Base-by-base conservation (phyloP, 2,888 invertebrate species). In the Ceratothoa steindachneri region DNA sequence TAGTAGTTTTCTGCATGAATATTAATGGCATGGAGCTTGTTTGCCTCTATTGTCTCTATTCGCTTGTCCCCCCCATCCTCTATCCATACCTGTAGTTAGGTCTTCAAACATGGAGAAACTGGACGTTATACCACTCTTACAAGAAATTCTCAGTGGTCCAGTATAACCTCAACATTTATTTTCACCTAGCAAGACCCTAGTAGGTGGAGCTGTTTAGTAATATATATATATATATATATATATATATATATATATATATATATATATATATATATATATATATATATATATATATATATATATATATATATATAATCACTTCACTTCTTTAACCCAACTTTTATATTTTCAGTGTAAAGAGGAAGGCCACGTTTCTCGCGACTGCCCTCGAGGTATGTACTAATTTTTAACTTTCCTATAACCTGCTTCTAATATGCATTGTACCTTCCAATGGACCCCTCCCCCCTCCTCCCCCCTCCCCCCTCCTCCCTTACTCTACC, bases 341-440 rank as follows among this genome's bases (percentile, higher is more conserved):
- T 9, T 41, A 9, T 41, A 41, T 51, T 27, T 71, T 22, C 31
- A 71, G 64, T 66, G 72, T 65, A 55, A 67, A 22, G 74, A 78
- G 22, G 30, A 73, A 31, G 60, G 66, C 24, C 80, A 80, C 70
- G 71, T 73, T 66, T 71, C 77, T 1, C 70, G 72, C 12, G 77
- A 80, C 12, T 80, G 80, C 60, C 70, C 77, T 9, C 29, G 19
- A 19, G 72, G 31, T 1, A 64, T 41, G 41, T 41, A 41, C 41
- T 41, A 41, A 15, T 41, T 41, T 41, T 15, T 15, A 9, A 41
- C 41, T 41, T 41, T 41, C n/a, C n/a, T n/a, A n/a, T n/a, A n/a
- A n/a, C n/a, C n/a, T n/a, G n/a, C n/a, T 2, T 65, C 28, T 65
- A 15, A 4, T 30, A 31, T 67, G 24, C 31, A 2, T 2, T 65